phyloP scores from a whole-genome alignment of 1,140 invertebrate genomes.

The Wiebesia pumilae region DNA sequence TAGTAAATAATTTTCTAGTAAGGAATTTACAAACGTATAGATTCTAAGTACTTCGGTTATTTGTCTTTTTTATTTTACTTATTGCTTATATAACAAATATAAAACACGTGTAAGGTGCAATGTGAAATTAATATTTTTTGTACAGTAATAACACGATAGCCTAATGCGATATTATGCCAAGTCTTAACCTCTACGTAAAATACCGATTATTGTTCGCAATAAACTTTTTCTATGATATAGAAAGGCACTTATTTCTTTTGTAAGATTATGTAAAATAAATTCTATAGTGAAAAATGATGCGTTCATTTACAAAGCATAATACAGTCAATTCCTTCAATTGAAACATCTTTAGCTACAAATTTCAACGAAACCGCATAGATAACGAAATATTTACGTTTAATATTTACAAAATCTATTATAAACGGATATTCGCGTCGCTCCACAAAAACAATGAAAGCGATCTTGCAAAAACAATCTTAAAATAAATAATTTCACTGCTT shows the following conservation, averaged over 20 bases:
- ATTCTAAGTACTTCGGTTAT: conserved; percentile 13
- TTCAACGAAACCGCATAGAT: conserved; percentile 48
- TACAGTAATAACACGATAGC: conserved; percentile 47
- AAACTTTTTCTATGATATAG: conserved; percentile 49
- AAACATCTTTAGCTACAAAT: conserved; percentile 43
- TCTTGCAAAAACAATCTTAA: conserved; percentile 18
- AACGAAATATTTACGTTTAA: conserved; percentile 51
- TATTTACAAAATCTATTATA: conserved; percentile 53
- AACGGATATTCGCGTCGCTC: conserved; percentile 25
- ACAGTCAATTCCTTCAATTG: conserved; percentile 41
- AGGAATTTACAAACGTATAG: conserved; percentile 19
- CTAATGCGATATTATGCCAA: conserved; percentile 47
- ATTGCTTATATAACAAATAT: conserved; percentile 46
- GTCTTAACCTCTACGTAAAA: conserved; percentile 47
- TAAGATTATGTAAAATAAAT: conserved; percentile 45
- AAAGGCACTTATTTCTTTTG: conserved; percentile 45
- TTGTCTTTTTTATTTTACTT: conserved; percentile 40
- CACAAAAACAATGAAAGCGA: conserved; percentile 24
- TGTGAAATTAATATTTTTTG: conserved; percentile 51
- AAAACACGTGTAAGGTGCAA: conserved; percentile 43
- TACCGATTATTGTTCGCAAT: conserved; percentile 47
- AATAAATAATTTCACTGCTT: conserved; percentile 28
- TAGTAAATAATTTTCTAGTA: conserved; percentile 17
- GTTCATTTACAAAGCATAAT: conserved; percentile 54
- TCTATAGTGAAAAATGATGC: conserved; percentile 45